These are phyloP conservation scores for Himalopsyche kuldschensis DNA, from an alignment of 2,888 invertebrate genomes.

Conservation along the genomic window DNA sequence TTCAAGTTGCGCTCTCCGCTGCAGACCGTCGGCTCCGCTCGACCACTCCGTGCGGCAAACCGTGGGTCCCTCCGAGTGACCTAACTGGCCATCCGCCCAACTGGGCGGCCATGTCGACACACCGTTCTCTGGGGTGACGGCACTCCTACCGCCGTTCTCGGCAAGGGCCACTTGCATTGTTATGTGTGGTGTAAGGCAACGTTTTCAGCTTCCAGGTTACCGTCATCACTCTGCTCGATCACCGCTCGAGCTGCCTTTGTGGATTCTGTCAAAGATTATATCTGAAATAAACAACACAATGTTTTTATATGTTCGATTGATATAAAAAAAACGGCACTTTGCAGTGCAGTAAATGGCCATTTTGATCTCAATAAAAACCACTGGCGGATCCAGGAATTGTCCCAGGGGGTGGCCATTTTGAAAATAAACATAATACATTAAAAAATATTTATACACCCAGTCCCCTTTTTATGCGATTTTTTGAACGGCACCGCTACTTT, in stretches of 20 bases:
- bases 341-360: no score
- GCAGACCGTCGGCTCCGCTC: constrained; percentile 4
- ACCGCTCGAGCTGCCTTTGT: neutral
- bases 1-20: constrained; percentile 30
- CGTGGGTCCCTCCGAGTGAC: constrained; percentile 10
- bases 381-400: no score
- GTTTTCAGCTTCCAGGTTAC: neutral
- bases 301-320: no score
- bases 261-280: neutral
- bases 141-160: neutral
- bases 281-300: neutral
- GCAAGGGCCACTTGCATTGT: neutral
- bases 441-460: no score
- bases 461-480: no score
- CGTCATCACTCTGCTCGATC: neutral
- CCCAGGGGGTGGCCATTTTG: no score
- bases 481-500: no score
- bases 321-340: no score
- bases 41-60: constrained; percentile 22
- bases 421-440: no score
- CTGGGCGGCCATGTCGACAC: neutral
- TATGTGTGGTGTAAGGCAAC: neutral
- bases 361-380: no score
- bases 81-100: neutral
- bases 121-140: neutral